Percentiles rank a stretch among this genome's conserved stretches.
Evolutionary conservation across 2,113 vertebrate species (phyloP).

Genomic region (Anser cygnoides): DNA sequence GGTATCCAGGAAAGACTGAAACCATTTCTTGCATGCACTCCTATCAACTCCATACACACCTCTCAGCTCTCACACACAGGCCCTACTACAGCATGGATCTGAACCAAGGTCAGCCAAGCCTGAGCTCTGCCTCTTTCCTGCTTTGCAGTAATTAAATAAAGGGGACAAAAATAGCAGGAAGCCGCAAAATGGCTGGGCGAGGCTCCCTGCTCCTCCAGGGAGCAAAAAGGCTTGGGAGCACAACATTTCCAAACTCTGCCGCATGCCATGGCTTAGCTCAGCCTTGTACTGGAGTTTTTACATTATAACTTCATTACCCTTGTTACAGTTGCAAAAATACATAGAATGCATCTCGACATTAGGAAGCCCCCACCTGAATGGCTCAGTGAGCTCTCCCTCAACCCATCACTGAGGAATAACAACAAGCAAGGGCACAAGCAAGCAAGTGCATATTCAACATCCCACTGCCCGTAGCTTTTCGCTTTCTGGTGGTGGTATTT

Average conservation of each 20-base stretch:
- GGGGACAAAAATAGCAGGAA: background rate
- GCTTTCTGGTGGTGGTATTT: background rate
- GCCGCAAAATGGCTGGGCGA: background rate
- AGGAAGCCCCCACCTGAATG: background rate
- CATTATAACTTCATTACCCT: background rate
- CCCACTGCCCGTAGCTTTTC: background rate
- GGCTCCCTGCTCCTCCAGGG: background rate
- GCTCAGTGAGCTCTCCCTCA: background rate
- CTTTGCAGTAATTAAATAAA: background rate
- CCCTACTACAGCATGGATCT: rapidly evolving
- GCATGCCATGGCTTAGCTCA: background rate
- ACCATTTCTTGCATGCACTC: rapidly evolving
- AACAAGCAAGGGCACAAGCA: rapidly evolving
- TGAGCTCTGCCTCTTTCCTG: no score
- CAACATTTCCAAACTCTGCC: background rate
- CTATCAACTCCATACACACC: background rate
- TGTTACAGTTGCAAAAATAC: background rate
- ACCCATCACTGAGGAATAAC: background rate
- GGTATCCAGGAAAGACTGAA: background rate
- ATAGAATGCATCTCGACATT: background rate
- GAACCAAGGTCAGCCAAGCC: background rate
- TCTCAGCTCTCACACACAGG: background rate
- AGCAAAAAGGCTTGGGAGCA: background rate
- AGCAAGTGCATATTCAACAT: background rate
- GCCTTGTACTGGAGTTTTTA: background rate